These are phyloP conservation scores for Sus cebifrons DNA, from an alignment of 2,797 vertebrate genomes.

Conservation along the genomic window DNA sequence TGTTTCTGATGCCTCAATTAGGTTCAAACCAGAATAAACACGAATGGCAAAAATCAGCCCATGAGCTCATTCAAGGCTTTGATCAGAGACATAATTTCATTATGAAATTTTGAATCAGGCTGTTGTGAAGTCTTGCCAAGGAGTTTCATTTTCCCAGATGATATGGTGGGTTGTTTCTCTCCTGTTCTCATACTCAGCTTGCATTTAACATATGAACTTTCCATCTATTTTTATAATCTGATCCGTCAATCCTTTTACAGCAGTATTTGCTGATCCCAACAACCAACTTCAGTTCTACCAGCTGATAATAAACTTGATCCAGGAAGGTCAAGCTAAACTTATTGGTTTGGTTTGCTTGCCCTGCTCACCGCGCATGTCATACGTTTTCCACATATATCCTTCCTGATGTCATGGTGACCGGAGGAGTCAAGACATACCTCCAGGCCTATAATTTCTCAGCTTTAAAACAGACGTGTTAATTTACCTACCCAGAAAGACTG, in stretches of 20 bases:
- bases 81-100: conserved; percentile 88
- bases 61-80: conserved; percentile 87
- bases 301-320: neutral
- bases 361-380: neutral
- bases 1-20: conserved; percentile 83
- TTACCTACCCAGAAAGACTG: neutral
- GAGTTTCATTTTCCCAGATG: conserved; percentile 88
- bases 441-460: neutral
- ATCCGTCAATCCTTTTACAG: conserved; percentile 69
- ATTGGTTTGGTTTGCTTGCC: neutral
- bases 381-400: neutral
- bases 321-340: neutral
- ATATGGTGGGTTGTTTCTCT: conserved; percentile 84
- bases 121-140: conserved; percentile 87
- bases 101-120: conserved; percentile 86
- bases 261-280: neutral
- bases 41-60: conserved; percentile 85
- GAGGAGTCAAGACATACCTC: neutral
- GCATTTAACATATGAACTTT: conserved; percentile 60
- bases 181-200: conserved; percentile 76
- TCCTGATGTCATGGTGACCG: neutral
- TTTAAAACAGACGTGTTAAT: conserved; percentile 57
- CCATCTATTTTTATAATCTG: conserved; percentile 81
- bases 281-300: neutral
- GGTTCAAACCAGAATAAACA: conserved; percentile 87